These are phyloP conservation scores for Solenopsis invicta DNA, from an alignment of 1,140 invertebrate species.

Conservation along the genomic window DNA sequence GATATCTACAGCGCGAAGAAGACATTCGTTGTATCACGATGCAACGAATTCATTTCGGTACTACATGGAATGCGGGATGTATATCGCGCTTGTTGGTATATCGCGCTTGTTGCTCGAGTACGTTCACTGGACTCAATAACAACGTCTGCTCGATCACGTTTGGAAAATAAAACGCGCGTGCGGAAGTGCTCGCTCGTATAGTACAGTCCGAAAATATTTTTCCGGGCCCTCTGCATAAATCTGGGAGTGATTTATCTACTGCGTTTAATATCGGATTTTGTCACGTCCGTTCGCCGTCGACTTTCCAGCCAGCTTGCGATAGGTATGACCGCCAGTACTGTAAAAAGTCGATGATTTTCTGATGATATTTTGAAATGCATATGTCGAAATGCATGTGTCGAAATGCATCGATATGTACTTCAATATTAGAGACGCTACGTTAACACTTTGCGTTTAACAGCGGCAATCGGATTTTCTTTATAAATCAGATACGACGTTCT, in stretches of 20 bases:
- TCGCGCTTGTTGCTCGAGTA: slow-evolving; percentile 35
- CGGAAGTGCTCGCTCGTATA: not conserved
- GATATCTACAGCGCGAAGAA: slow-evolving; percentile 7
- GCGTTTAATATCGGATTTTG: slow-evolving; percentile 55
- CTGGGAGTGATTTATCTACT: slow-evolving; percentile 49
- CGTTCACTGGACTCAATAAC: slow-evolving; percentile 49
- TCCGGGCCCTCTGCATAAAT: slow-evolving; percentile 45
- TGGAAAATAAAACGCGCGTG: slow-evolving; percentile 47
- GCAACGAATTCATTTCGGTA: slow-evolving; percentile 27
- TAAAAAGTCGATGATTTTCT: slow-evolving; percentile 26
- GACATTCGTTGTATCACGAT: slow-evolving; percentile 16
- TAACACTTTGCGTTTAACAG: too few species aligned
- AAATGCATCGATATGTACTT: not conserved
- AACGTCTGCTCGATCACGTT: slow-evolving; percentile 58
- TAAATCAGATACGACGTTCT: not conserved
- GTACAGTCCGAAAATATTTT: slow-evolving; percentile 46
- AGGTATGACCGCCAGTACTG: not conserved
- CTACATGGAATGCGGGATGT: not conserved
- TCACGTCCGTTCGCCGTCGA: slow-evolving; percentile 45
- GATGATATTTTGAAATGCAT: not conserved
- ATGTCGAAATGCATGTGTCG: too few species aligned
- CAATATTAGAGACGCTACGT: not conserved
- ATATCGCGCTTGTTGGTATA: too few species aligned
- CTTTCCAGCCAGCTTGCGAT: slow-evolving; percentile 22
- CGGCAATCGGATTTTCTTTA: not conserved